phyloP scores from a whole-genome alignment of 37 sponge, comb jelly and placozoan species.

The Spongilla lacustris region DNA sequence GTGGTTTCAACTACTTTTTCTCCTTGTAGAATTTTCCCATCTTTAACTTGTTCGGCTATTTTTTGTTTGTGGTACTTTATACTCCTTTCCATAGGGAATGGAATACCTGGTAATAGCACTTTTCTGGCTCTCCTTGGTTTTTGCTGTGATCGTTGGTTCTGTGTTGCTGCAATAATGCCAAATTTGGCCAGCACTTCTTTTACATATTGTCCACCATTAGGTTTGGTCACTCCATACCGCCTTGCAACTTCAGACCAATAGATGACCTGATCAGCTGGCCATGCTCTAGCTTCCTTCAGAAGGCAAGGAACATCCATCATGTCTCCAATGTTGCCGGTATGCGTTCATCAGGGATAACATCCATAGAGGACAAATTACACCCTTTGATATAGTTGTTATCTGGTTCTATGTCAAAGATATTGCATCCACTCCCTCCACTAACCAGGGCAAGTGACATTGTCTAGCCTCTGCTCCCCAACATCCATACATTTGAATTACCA shows the following conservation, averaged over 20 bases:
- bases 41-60: background rate
- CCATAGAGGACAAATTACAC: no score
- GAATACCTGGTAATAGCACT: background rate
- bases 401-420: no score
- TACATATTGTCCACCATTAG: slow-evolving; percentile 7
- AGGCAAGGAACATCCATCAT: no score
- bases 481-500: no score
- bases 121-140: slow-evolving; percentile 9
- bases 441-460: no score
- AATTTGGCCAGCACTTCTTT: slow-evolving; percentile 4
- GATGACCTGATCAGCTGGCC: background rate
- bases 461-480: no score
- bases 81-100: background rate
- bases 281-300: slow-evolving; percentile 1
- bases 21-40: background rate
- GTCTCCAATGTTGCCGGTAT: no score
- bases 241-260: slow-evolving; percentile 3
- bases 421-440: no score
- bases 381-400: no score
- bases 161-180: background rate
- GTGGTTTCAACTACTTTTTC: background rate
- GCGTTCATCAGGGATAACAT: no score
- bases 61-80: background rate
- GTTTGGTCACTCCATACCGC: slow-evolving; percentile 1
- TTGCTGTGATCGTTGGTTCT: background rate